Conservation (phyloP, 1,140 invertebrate species). For the Daktulosphaira vitifoliae region DNA sequence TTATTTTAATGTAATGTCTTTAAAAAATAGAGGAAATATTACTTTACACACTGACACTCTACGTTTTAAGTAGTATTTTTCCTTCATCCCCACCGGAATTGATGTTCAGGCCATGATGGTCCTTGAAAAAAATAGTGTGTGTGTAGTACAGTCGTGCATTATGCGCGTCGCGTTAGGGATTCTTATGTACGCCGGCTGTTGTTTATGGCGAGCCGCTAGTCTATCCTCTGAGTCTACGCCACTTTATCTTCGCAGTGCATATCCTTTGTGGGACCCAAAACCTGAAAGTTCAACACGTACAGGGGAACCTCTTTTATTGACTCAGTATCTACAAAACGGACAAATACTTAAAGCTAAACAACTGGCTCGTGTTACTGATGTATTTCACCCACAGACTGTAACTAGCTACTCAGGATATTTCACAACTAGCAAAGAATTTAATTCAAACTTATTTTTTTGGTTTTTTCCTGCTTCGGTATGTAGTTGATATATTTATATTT, state of each 20-base stretch:
- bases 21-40: too few species aligned
- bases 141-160: neutral
- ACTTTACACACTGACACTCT: too few species aligned
- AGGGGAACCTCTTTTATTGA: slow-evolving; percentile 56
- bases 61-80: too few species aligned
- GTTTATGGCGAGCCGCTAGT: slow-evolving; percentile 9
- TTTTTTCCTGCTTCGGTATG: slow-evolving; percentile 64
- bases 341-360: slow-evolving; percentile 48
- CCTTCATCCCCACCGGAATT: too few species aligned
- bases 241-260: slow-evolving; percentile 31
- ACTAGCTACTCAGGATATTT: slow-evolving; percentile 56
- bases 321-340: slow-evolving; percentile 54
- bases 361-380: slow-evolving; percentile 42
- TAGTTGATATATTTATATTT: slow-evolving; percentile 39
- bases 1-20: too few species aligned
- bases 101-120: too few species aligned
- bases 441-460: slow-evolving; percentile 84
- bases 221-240: slow-evolving; percentile 34
- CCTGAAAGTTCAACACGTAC: slow-evolving; percentile 41
- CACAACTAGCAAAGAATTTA: slow-evolving; percentile 63
- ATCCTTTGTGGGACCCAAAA: slow-evolving; percentile 34
- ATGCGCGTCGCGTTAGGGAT: slow-evolving; percentile 12
- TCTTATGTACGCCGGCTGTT: slow-evolving; percentile 11
- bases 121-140: too few species aligned
- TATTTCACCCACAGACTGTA: neutral